These are phyloP conservation scores for Zeus faber DNA, from an alignment of 2,113 vertebrate species.

Conservation along the genomic window DNA sequence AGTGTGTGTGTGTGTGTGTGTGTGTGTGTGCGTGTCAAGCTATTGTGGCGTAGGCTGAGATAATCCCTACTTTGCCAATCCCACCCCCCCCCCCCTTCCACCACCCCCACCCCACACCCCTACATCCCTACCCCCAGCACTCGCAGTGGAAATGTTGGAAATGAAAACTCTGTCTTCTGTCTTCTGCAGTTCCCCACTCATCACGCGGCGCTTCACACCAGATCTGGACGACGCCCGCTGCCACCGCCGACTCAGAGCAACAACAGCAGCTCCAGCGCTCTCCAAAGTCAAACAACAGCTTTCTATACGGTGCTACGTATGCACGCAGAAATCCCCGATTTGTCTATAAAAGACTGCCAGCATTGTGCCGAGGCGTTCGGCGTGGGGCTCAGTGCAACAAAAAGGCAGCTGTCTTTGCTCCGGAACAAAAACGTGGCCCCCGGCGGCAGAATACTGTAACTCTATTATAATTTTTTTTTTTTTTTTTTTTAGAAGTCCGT, in stretches of 20 bases:
- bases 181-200: no score
- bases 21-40: conserved; percentile 32
- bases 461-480: conserved; percentile 26
- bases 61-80: conserved; percentile 63
- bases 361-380: conserved; percentile 49
- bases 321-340: conserved; percentile 36
- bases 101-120: conserved; percentile 21
- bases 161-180: no score
- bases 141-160: no score
- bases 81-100: conserved; percentile 31
- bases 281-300: conserved; percentile 55
- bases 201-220: conserved; percentile 34
- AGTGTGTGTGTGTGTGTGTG: conserved; percentile 31
- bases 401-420: conserved; percentile 60
- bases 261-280: conserved; percentile 37
- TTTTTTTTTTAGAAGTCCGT: conserved; percentile 24
- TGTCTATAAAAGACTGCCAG: conserved; percentile 52
- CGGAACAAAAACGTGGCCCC: conserved; percentile 49
- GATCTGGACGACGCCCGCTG: conserved; percentile 44
- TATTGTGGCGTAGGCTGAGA: conserved; percentile 61
- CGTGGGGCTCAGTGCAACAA: conserved; percentile 39
- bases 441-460: conserved; percentile 29
- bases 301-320: conserved; percentile 31
- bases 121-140: conserved; percentile 8
- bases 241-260: conserved; percentile 48